These are phyloP conservation scores for Lutjanus argentimaculatus DNA, from an alignment of 2,797 vertebrate species.

Conservation along the genomic window DNA sequence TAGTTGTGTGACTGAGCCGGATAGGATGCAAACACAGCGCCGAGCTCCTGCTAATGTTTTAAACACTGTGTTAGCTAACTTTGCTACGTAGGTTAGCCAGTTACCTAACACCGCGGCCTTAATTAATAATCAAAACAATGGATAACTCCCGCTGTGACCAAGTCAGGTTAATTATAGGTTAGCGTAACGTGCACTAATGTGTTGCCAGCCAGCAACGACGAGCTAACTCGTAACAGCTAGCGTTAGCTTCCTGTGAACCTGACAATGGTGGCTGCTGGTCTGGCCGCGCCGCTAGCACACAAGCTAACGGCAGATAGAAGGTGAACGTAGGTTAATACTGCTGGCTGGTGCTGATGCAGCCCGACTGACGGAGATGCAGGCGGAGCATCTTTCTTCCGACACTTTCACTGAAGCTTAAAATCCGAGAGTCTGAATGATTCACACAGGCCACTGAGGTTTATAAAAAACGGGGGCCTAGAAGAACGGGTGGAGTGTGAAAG, in stretches of 20 bases:
- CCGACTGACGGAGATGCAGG: background rate
- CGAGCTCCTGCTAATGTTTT: slow-evolving; percentile 11
- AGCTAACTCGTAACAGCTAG: background rate
- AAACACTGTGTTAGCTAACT: slow-evolving; percentile 24
- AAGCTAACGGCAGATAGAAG: slow-evolving; percentile 49
- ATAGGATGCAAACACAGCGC: slow-evolving; percentile 33
- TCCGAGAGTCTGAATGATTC: background rate
- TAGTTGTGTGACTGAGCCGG: slow-evolving; percentile 27
- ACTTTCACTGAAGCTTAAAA: slow-evolving; percentile 1
- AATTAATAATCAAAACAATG: background rate
- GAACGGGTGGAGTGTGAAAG: background rate
- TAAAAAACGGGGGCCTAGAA: background rate
- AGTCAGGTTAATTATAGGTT: background rate
- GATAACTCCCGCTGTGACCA: background rate
- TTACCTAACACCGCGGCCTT: background rate
- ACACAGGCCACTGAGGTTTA: accelerated
- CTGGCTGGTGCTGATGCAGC: slow-evolving; percentile 41
- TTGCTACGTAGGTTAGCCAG: background rate
- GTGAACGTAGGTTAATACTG: slow-evolving; percentile 19
- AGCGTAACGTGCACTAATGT: slow-evolving; percentile 20
- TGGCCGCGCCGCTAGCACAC: slow-evolving; percentile 1
- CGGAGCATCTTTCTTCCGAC: slow-evolving; percentile 22
- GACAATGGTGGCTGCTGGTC: slow-evolving; percentile 6
- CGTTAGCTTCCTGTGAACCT: slow-evolving; percentile 15
- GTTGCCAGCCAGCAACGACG: background rate